These are phyloP conservation scores for Cryptoleucopteryx plumbea DNA, from an alignment of 2,113 vertebrate genomes.

Conservation along the genomic window DNA sequence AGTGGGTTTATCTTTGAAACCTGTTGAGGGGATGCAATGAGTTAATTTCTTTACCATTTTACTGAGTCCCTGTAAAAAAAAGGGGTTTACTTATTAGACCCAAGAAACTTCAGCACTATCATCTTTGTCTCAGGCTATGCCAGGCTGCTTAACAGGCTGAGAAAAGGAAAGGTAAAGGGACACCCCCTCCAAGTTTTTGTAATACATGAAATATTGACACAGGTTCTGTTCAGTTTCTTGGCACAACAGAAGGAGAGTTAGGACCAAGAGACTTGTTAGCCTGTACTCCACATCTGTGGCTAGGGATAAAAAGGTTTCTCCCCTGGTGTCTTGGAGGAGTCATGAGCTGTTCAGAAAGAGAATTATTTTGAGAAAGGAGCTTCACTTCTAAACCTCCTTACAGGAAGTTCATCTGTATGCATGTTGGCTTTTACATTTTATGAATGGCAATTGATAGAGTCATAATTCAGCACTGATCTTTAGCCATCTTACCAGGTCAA, in stretches of 20 bases:
- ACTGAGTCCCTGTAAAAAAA: neutral
- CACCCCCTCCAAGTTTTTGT: neutral
- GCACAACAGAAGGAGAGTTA: neutral
- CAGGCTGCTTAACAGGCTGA: neutral
- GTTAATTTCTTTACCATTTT: neutral
- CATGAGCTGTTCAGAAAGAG: neutral
- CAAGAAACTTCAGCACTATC: neutral
- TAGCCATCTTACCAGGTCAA: neutral
- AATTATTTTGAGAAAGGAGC: neutral
- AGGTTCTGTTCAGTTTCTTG: neutral
- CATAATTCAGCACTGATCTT: neutral
- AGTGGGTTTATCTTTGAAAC: neutral
- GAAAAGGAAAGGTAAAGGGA: neutral
- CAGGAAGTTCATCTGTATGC: neutral
- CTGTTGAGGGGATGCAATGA: neutral
- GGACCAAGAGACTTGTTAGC: neutral
- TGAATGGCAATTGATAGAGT: neutral
- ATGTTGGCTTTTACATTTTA: neutral
- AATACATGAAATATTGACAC: neutral
- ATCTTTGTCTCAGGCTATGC: neutral
- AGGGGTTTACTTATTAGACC: neutral
- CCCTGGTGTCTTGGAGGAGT: neutral
- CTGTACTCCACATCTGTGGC: neutral
- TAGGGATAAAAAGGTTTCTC: neutral
- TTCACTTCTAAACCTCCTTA: accelerated